Evolutionary conservation across 2,888 invertebrate genomes (phyloP), one percentile per base, ranked within the genome.

Genomic region (Euproctis similis): DNA sequence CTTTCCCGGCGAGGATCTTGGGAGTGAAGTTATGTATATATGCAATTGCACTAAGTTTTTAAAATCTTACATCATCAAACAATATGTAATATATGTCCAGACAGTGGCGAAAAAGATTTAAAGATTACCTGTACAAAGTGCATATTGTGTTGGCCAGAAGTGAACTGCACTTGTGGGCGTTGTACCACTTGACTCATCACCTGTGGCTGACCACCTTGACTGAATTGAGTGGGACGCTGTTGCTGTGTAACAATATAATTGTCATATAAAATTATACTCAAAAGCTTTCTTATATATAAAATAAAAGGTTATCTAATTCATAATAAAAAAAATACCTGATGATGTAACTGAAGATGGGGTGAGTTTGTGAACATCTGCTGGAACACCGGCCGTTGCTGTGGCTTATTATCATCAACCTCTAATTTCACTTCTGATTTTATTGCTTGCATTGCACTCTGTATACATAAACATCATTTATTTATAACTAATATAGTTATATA

Each of bases 351-450:
- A 8, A 69, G 42, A 3, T 58, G 42, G 14, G 62, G 64, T 9
- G 62, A 42, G 25, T 54, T 59, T 7, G 56, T 39, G 24, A 59
- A 59, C 52, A 59, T 54, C 34, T 50, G 54, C 28, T 54, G 33
- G 34, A 59, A 59, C 30, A 56, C 34, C 6, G 39, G 51, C 9
- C 53, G 43, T 30, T 59, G 33, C 21, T 53, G 60, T 4, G 53
- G 64, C 33, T 77, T 75, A n/a, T n/a, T n/a, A 5, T 78, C 81
- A 0, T 75, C 78, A 2, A 52, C 42, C 34, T 82, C 82, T 8
- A 73, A 37, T 37, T 82, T 82, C 40, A 81, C 71, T 35, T 82
- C 82, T 0, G 75, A 62, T 45, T 81, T 82, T 27, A 81, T 77
- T 1, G 67, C 67, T 47, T 77, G 76, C 66, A 81, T 75, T 28